Conservation (phyloP, 2,113 vertebrate species). For the Monopterus albus region DNA sequence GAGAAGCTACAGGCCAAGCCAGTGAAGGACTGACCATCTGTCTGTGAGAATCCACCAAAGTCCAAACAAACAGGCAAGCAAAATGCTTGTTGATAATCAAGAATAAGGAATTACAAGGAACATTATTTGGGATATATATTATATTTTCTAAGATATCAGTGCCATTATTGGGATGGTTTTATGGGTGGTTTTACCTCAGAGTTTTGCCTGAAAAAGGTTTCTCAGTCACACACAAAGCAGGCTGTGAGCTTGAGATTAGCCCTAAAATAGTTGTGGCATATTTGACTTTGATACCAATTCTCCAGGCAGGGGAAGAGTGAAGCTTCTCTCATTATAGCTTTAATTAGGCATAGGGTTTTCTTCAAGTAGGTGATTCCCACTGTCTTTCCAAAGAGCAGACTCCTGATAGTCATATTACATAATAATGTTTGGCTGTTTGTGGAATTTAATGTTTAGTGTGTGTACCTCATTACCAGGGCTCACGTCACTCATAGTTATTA, state of each 20-base stretch:
- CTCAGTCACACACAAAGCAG: neutral
- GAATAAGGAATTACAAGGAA: neutral
- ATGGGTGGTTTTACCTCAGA: too few relatives aligned
- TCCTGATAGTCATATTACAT: neutral
- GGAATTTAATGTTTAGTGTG: neutral
- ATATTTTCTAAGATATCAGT: too few relatives aligned
- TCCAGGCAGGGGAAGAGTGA: neutral
- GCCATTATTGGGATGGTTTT: neutral
- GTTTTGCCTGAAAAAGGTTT: too few relatives aligned
- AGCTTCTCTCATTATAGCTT: neutral
- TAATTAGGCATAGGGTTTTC: neutral
- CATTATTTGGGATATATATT: neutral
- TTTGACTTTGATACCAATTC: neutral
- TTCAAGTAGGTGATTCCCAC: neutral
- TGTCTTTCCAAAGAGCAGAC: neutral
- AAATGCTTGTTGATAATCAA: neutral
- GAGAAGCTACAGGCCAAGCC: neutral
- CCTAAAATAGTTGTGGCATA: neutral
- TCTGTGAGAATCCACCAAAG: constrained; percentile 9
- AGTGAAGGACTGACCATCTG: neutral
- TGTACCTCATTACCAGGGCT: neutral
- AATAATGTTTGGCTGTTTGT: neutral
- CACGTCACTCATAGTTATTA: neutral
- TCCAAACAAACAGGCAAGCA: too few relatives aligned
- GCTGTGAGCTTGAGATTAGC: neutral